These are phyloP conservation scores for Phalanger gymnotis DNA, from an alignment of 2,797 vertebrate species.

Conservation along the genomic window DNA sequence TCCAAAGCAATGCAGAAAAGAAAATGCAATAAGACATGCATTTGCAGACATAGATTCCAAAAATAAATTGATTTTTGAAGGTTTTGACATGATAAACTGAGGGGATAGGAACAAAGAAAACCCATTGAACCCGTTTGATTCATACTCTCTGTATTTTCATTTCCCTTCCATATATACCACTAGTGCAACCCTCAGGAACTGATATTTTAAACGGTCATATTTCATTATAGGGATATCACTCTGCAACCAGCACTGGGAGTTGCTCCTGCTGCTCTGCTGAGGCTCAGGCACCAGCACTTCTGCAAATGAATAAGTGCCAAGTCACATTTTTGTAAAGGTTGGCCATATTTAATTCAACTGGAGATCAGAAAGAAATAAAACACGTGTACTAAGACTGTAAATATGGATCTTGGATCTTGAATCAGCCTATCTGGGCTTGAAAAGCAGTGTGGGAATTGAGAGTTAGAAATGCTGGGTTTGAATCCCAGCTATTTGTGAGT, in stretches of 20 bases:
- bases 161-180: slow-evolving; percentile 68
- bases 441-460: background rate
- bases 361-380: slow-evolving; percentile 52
- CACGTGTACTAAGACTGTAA: background rate
- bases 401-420: background rate
- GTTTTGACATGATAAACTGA: slow-evolving; percentile 64
- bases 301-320: slow-evolving; percentile 47
- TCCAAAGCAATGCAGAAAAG: slow-evolving; percentile 31
- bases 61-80: slow-evolving; percentile 67
- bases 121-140: slow-evolving; percentile 60
- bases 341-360: slow-evolving; percentile 23
- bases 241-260: slow-evolving; percentile 20
- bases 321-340: slow-evolving; percentile 29
- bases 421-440: background rate
- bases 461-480: background rate
- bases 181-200: slow-evolving; percentile 67
- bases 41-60: slow-evolving; percentile 65
- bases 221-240: slow-evolving; percentile 50
- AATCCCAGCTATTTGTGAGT: background rate
- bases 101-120: slow-evolving; percentile 1
- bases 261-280: background rate
- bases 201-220: slow-evolving; percentile 72
- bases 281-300: slow-evolving; percentile 41
- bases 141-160: slow-evolving; percentile 62
- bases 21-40: slow-evolving; percentile 45